Base-by-base conservation (phyloP, 2,113 vertebrate species). In the Elephantulus edwardii region DNA sequence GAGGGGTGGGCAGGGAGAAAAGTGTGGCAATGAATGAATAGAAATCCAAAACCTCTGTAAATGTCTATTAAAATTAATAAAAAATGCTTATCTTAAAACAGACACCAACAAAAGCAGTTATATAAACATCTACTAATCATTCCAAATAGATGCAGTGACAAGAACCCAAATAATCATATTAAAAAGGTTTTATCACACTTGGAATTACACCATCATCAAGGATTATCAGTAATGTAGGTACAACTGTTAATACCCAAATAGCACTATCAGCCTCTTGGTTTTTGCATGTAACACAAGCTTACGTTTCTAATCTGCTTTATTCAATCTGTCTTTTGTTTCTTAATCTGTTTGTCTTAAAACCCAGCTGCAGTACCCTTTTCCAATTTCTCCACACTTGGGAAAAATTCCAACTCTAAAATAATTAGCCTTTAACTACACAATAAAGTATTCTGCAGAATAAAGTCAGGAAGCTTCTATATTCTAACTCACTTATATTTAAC, bases 401-500 rank as follows among this genome's bases (percentile, higher is more conserved):
- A 74, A 83, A 74, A 72, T 35, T 83, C 33, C 68, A 46, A 89
- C 28, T 70, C 26, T 42, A 16, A 10, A 30, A 72, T 33, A 72
- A 54, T 22, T 38, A 71, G 56, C 22, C 70, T 62, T 74, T 82
- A 82, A 81, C 75, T 74, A 91, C 13, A 70, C 24, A 40, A 70
- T 5, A 19, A 6, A 89, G 46, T 60, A 89, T 77, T 90, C 62
- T 56, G 74, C 3, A 24, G n/a, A 79, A 40, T 94, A 62, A 93
- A 71, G 71, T 62, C n/a, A 79, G 35, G 75, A 76, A 83, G 30
- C 50, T 86, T 91, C 68, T 44, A 66, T 72, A 33, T 89, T 56
- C 80, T 62, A 22, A 90, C 11, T 94, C 56, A 33, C n/a, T 93
- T 92, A 78, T 79, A 54, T 40, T 66, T 83, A 86, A 60, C 26